Evolutionary conservation across 1,140 invertebrate genomes (phyloP).

Genomic region (Lepidurus apus): DNA sequence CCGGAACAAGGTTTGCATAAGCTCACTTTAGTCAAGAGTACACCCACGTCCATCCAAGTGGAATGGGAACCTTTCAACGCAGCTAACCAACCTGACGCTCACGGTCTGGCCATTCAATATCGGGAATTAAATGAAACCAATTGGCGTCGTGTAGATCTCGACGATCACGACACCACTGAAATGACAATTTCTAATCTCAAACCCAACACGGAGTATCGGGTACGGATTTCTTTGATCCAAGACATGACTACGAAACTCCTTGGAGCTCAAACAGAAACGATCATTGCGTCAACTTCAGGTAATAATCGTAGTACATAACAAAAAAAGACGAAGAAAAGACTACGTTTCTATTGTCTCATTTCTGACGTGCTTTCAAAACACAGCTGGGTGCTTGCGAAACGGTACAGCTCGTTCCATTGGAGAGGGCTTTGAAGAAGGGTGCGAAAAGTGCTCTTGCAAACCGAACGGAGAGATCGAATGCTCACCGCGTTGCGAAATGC

Average conservation of each 20-base stretch:
- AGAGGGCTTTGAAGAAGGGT: conserved; percentile 41
- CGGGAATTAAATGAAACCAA: conserved; percentile 7
- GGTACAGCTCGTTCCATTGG: conserved; percentile 41
- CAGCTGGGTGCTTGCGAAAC: conserved; percentile 40
- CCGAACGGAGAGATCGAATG: conserved; percentile 39
- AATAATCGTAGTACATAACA: neutral
- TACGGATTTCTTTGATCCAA: neutral
- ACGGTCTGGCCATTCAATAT: neutral
- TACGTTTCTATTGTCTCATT: neutral
- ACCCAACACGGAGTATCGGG: conserved; percentile 8
- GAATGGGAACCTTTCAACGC: neutral
- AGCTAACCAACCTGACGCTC: neutral
- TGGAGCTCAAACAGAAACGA: neutral
- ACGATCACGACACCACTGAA: neutral
- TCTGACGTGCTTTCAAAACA: neutral
- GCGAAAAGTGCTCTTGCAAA: conserved; percentile 43
- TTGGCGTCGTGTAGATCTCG: conserved; percentile 2
- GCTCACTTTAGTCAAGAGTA: neutral
- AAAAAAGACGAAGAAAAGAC: neutral
- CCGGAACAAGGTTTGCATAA: conserved; percentile 5
- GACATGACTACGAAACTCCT: neutral
- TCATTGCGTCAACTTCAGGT: neutral
- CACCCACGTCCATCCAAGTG: conserved; percentile 17
- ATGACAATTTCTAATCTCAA: neutral
- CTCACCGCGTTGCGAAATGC: conserved; percentile 39